Evolutionary conservation across 2,888 invertebrate genomes (phyloP).

Genomic region (Cybosia mesomella): DNA sequence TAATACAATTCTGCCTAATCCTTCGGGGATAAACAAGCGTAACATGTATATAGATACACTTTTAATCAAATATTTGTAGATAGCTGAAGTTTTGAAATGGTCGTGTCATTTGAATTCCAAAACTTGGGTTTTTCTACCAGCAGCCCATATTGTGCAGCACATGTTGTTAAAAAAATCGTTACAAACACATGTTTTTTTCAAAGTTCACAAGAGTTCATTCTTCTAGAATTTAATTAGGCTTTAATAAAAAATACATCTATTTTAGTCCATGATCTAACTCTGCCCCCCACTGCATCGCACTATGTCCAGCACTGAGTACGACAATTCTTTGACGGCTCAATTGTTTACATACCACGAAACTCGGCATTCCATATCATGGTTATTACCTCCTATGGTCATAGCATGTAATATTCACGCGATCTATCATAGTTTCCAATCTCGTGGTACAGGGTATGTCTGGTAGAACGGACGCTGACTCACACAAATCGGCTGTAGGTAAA

Average conservation of each 20-base stretch:
- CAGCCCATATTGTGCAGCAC: background rate
- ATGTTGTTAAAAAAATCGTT: slow-evolving; percentile 18
- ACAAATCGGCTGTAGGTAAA: slow-evolving; percentile 54
- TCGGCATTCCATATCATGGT: slow-evolving; percentile 18
- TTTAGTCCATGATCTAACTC: slow-evolving; percentile 39
- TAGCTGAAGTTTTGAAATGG: too few species aligned
- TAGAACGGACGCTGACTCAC: slow-evolving; percentile 77
- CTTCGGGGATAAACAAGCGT: too few species aligned
- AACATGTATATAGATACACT: background rate
- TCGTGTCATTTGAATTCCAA: background rate
- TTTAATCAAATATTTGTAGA: background rate
- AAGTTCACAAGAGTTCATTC: slow-evolving; percentile 17
- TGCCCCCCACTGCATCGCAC: slow-evolving; percentile 34
- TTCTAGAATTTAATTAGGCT: slow-evolving; percentile 36
- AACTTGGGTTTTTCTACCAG: background rate
- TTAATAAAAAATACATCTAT: slow-evolving; percentile 30
- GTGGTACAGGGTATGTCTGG: slow-evolving; percentile 55
- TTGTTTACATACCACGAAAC: slow-evolving; percentile 44
- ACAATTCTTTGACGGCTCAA: slow-evolving; percentile 42
- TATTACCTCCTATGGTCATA: background rate
- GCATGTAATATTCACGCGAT: slow-evolving; percentile 1
- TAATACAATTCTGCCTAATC: too few species aligned
- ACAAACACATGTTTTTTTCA: slow-evolving; percentile 22
- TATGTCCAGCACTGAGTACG: slow-evolving; percentile 19
- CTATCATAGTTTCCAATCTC: slow-evolving; percentile 19